A percentile compares a stretch with the other conserved stretches of the same genome.
phyloP scores from a whole-genome alignment of 2,113 vertebrate genomes.

The Panthera tigris region DNA sequence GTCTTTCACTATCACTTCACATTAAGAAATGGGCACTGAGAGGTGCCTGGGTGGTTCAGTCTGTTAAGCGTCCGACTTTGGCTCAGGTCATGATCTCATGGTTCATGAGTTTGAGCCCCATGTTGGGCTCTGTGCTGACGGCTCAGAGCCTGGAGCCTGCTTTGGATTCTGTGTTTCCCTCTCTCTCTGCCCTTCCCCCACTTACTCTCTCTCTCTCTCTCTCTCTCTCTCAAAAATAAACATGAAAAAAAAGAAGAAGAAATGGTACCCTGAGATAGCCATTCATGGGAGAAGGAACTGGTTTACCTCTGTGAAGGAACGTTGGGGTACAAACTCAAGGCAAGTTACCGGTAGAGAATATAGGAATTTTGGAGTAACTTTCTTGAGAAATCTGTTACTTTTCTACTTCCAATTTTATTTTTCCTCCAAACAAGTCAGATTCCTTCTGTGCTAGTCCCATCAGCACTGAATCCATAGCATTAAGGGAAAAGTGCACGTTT shows the following conservation, averaged over 20 bases:
- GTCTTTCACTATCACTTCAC: neutral
- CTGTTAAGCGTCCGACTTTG: no score
- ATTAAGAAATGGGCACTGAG: neutral
- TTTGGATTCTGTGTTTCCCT: no score
- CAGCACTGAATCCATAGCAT: neutral
- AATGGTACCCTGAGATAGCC: neutral
- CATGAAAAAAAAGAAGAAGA: neutral
- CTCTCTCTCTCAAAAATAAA: no score
- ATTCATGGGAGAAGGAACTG: neutral
- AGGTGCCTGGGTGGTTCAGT: neutral
- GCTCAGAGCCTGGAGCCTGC: no score
- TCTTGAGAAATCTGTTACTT: neutral
- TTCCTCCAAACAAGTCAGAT: neutral
- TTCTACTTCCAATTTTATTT: neutral
- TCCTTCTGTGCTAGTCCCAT: neutral
- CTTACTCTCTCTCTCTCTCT: no score
- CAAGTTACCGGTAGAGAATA: neutral
- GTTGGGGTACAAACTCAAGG: neutral
- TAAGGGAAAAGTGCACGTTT: neutral
- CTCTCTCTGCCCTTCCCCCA: no score
- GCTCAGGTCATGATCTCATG: no score
- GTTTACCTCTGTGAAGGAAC: neutral
- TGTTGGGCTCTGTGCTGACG: no score
- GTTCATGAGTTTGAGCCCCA: no score
- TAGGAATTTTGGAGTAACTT: neutral